A percentile compares a stretch with the other conserved stretches of the same genome.
These are phyloP conservation scores for Melanocharis versteri DNA, from an alignment of 2,113 vertebrate species.

Conservation along the genomic window DNA sequence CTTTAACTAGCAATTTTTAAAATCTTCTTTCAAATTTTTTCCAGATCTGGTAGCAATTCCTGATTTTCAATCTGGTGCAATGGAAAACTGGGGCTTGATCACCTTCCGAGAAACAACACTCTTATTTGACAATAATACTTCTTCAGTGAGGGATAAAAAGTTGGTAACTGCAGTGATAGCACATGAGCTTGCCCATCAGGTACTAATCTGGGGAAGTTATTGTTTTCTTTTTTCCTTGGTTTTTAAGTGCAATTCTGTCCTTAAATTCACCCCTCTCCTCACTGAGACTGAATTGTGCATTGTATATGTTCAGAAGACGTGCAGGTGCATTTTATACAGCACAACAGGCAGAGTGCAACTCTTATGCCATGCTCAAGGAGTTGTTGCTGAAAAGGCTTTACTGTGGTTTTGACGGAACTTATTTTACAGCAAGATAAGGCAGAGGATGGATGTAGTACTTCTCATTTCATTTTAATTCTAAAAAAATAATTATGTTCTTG, in stretches of 20 bases:
- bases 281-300: background rate
- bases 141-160: conserved; percentile 85
- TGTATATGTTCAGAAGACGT: background rate
- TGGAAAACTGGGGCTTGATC: conserved; percentile 97
- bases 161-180: conserved; percentile 86
- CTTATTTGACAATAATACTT: conserved; percentile 76
- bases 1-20: background rate
- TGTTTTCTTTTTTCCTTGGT: background rate
- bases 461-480: background rate
- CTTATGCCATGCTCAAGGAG: rapidly evolving
- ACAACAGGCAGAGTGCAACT: background rate
- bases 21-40: background rate
- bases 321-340: background rate
- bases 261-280: background rate
- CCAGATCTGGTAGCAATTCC: conserved; percentile 93
- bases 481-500: background rate
- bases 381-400: background rate
- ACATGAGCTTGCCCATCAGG: conserved; percentile 96
- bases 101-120: conserved; percentile 88
- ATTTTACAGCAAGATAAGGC: background rate
- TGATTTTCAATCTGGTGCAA: conserved; percentile 90
- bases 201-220: conserved; percentile 35
- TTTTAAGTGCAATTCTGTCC: background rate
- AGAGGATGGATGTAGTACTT: background rate
- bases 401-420: background rate